Base-by-base conservation (phyloP, 2,888 invertebrate genomes). In the Sepioteuthis lessoniana region DNA sequence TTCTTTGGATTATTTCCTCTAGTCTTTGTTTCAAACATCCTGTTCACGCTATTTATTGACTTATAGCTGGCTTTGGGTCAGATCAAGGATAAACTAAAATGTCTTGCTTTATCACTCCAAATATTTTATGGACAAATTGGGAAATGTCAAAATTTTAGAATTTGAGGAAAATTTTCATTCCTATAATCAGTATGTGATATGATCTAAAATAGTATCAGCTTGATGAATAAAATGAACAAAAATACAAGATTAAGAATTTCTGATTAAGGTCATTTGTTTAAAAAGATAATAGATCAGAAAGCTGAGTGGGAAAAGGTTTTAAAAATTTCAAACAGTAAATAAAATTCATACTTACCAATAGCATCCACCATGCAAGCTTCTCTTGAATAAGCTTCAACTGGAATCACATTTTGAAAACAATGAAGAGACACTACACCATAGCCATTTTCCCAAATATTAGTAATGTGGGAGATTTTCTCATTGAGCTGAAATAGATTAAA, bases 341-440 rank as follows among this genome's bases (percentile, higher is more conserved):
- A 76, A 76, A 16, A n/a, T 35, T 35, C 25, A 91, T n/a, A 94
- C 96, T 95, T 95, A 97, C 98, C 98, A 19, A 99, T 97, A 0
- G 99, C 98, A 96, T 98, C 98, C 35, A 99, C 99, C 98, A 99
- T 99, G 25, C 98, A 98, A 0, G 99, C 99, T 97, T 99, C 99
- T 95, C 99, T 97, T 0, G 99, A 99, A 95, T 98, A 98, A 0
- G 99, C 99, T 97, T 99, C 99, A 0, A 98, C 98, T 0, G 99
- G 98, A 93, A 98, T 98, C 1, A 98, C 98, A 97, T 99, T 99
- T 96, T 99, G 99, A 97, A 99, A 99, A 92, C 99, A 98, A 96
- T 99, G 98, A 1, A 99, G 97, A 94, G 99, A 99, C 0, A 99
- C 98, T 0, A 99, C 99, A 0, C 99, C 99, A 31, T 98, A 97